A percentile compares a stretch with the other conserved stretches of the same genome.
phyloP scores from a whole-genome alignment of 2,888 invertebrate species.

The Meloe dianella region DNA sequence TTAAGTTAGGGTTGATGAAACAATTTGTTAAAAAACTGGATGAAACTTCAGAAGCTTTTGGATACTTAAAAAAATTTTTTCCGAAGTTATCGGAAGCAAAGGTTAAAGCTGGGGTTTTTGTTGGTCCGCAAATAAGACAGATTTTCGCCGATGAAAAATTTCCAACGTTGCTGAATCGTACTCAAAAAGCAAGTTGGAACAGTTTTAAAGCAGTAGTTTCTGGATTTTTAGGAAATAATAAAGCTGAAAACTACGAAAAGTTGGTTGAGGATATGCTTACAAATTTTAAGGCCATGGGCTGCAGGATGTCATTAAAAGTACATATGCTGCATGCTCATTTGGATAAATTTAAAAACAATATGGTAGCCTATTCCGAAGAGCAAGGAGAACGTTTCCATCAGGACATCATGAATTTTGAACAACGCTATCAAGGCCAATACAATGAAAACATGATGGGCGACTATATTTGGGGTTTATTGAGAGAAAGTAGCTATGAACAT shows the following conservation, averaged over 20 bases:
- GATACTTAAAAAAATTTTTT: slow-evolving; percentile 3
- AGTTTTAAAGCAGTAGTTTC: slow-evolving; percentile 10
- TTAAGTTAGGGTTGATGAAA: slow-evolving; percentile 42
- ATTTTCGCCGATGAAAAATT: slow-evolving; percentile 20
- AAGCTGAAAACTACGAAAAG: slow-evolving; percentile 22
- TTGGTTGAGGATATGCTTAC: slow-evolving; percentile 11
- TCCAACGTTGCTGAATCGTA: neutral
- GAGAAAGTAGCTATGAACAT: neutral
- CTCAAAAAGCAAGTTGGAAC: slow-evolving; percentile 15
- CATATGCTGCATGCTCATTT: slow-evolving; percentile 52
- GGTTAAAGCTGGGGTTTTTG: slow-evolving; percentile 27
- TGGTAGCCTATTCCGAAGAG: slow-evolving; percentile 43
- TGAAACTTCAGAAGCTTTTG: neutral
- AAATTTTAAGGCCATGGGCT: slow-evolving; percentile 32
- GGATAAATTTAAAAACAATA: slow-evolving; percentile 44
- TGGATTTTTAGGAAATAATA: slow-evolving; percentile 27
- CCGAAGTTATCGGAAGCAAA: slow-evolving; percentile 23
- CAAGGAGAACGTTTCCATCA: slow-evolving; percentile 47
- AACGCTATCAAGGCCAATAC: neutral
- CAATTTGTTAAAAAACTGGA: slow-evolving; percentile 22
- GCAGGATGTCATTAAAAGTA: slow-evolving; percentile 50
- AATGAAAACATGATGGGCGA: neutral
- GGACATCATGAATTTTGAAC: neutral
- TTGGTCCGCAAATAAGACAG: slow-evolving; percentile 21
- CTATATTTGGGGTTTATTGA: neutral